Percentiles rank a stretch among this genome's conserved stretches.
Evolutionary conservation across 2,888 invertebrate species (phyloP).

Genomic region (Phymatocera aterrima): DNA sequence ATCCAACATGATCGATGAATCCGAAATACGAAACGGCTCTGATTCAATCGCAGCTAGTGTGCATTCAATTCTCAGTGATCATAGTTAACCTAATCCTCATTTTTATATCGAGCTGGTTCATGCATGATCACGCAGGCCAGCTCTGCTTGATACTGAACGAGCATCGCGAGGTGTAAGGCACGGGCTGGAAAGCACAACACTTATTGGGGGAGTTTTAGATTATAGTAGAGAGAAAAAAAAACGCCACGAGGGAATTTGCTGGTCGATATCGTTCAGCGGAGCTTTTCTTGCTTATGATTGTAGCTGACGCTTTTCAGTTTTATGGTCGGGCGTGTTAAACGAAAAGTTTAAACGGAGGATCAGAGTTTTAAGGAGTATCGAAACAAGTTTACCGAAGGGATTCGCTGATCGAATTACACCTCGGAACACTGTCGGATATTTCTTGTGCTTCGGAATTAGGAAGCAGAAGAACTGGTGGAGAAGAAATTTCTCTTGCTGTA

Average conservation of each 20-base stretch:
- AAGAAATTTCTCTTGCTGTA: too few species aligned
- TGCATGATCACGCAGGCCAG: not conserved
- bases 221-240: not conserved
- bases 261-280: constrained; percentile 29
- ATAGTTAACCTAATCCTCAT: too few species aligned
- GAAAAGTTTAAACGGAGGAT: constrained; percentile 35
- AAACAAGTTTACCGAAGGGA: constrained; percentile 30
- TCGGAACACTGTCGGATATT: not conserved
- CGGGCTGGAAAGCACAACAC: not conserved
- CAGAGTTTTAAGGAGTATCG: constrained; percentile 35
- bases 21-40: too few species aligned
- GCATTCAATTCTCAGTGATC: too few species aligned
- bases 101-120: too few species aligned
- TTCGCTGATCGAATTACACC: constrained; percentile 18
- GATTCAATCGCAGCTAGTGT: too few species aligned
- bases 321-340: constrained; percentile 21
- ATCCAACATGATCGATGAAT: too few species aligned
- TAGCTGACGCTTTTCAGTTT: constrained; percentile 35
- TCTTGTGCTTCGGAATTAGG: not conserved
- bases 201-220: not conserved
- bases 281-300: constrained; percentile 35
- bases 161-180: not conserved
- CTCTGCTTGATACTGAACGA: not conserved
- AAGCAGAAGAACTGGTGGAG: too few species aligned
- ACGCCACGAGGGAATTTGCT: not conserved